These are phyloP conservation scores for Azorinus chamasolen DNA, from an alignment of 2,888 invertebrate species.

Conservation along the genomic window DNA sequence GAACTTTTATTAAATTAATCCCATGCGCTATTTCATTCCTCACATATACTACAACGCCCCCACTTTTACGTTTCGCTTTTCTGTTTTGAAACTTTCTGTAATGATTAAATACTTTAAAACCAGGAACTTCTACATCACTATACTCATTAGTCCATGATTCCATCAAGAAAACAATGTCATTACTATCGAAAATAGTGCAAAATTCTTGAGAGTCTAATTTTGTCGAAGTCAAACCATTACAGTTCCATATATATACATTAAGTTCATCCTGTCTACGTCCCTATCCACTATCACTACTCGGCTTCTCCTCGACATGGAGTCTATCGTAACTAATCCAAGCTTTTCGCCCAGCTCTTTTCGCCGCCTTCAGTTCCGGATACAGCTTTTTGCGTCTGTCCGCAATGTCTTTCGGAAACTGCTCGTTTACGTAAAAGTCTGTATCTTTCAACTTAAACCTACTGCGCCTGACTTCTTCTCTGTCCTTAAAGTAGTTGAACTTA, in stretches of 20 bases:
- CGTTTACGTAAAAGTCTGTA: slow-evolving; percentile 18
- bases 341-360: neutral
- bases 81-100: slow-evolving; percentile 16
- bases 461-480: slow-evolving; percentile 33
- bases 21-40: neutral
- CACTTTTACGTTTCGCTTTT: slow-evolving; percentile 8
- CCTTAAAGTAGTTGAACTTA: slow-evolving; percentile 43
- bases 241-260: slow-evolving; percentile 25
- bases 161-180: slow-evolving; percentile 16
- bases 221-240: slow-evolving; percentile 12
- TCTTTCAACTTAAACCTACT: slow-evolving; percentile 12
- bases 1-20: slow-evolving; percentile 1
- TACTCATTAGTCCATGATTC: slow-evolving; percentile 11
- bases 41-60: slow-evolving; percentile 1
- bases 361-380: slow-evolving; percentile 16
- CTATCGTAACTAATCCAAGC: slow-evolving; percentile 34
- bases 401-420: slow-evolving; percentile 37
- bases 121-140: slow-evolving; percentile 5
- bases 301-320: slow-evolving; percentile 19
- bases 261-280: slow-evolving; percentile 19
- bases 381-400: slow-evolving; percentile 14
- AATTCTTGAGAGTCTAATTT: slow-evolving; percentile 18
- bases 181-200: neutral
- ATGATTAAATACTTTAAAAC: slow-evolving; percentile 1
- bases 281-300: slow-evolving; percentile 4